Conservation (phyloP, 2,888 invertebrate genomes). For the Erebia ligea region DNA sequence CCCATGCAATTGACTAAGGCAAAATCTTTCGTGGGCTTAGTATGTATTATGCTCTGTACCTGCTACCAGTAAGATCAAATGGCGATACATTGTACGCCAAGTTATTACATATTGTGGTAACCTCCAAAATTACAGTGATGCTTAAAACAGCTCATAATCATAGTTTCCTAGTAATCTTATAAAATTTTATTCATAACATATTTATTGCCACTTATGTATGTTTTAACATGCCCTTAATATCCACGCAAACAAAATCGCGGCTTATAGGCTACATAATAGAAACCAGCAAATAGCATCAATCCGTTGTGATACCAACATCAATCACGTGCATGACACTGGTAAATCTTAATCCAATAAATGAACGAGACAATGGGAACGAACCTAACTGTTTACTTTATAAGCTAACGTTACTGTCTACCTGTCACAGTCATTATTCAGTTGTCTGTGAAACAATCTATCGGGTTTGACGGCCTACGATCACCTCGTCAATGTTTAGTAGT, state of each 20-base stretch:
- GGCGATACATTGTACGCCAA: not conserved
- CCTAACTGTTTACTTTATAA: conserved; percentile 33
- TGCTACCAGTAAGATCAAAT: not conserved
- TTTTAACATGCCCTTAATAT: conserved; percentile 10
- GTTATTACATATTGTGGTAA: not conserved
- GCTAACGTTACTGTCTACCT: conserved; percentile 29
- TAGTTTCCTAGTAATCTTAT: not conserved
- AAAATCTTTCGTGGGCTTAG: too few relatives aligned
- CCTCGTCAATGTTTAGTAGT: not conserved
- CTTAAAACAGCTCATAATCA: not conserved
- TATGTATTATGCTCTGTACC: too few relatives aligned
- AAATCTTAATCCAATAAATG: conserved; percentile 39
- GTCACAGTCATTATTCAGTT: not conserved
- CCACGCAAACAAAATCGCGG: conserved; percentile 1
- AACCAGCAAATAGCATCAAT: conserved; percentile 30
- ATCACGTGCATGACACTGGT: conserved; percentile 35
- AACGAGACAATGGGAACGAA: conserved; percentile 32
- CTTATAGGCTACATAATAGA: conserved; percentile 10
- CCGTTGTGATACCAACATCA: conserved; percentile 26
- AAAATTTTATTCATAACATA: not conserved
- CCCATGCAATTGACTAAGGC: not conserved
- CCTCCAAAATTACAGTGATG: not conserved
- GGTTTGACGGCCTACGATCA: conserved; percentile 12
- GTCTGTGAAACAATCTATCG: conserved; percentile 3
- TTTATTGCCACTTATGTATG: not conserved